Evolutionary conservation across 2,113 vertebrate species (phyloP), one percentile per base, ranked within the genome.

Genomic region (Halichoeres trimaculatus): DNA sequence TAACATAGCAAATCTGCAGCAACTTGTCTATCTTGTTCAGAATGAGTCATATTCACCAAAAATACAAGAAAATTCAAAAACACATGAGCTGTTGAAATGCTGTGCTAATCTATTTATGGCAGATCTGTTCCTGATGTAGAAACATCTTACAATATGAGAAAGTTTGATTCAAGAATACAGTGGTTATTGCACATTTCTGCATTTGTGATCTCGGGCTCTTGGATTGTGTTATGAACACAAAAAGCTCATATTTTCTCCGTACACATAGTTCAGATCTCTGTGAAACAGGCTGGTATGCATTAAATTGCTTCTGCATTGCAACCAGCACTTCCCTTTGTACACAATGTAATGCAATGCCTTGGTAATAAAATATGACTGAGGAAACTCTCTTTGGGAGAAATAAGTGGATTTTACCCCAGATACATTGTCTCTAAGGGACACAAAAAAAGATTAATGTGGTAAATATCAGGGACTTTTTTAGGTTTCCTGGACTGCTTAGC

Each of bases 401-500:
- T 92, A 93, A 94, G 90, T 86, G 80, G 87, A 93, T 94, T 92
- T 81, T 66, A 80, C 59, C 73, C 71, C 73, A 73, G 80, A 83
- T 84, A 83, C 80, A 69, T 84, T 82, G 87, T 88, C 90, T 92
- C 87, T 3, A 24, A 74, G 80, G 70, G 63, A 80, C 45, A 30
- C 38, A 62, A 76, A 63, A 79, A 70, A 86, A 94, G 91, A 93
- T 94, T 80, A 93, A 92, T 93, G 92, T 73, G 56, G 87, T 90
- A 93, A 93, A 94, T 94, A 93, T 91, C 87, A 84, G 72, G 72
- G 26, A 82, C 85, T 93, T 93, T 91, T 94, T 93, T 93, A 92
- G 90, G 68, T 76, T 40, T 73, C 76, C 54, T 50, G 74, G 77
- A 89, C 85, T 85, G 80, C 87, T 87, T 76, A 62, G 65, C 74